A percentile compares a stretch with the other conserved stretches of the same genome.
phyloP scores from a whole-genome alignment of 2,888 invertebrate genomes.

The Steinernema hermaphroditum region DNA sequence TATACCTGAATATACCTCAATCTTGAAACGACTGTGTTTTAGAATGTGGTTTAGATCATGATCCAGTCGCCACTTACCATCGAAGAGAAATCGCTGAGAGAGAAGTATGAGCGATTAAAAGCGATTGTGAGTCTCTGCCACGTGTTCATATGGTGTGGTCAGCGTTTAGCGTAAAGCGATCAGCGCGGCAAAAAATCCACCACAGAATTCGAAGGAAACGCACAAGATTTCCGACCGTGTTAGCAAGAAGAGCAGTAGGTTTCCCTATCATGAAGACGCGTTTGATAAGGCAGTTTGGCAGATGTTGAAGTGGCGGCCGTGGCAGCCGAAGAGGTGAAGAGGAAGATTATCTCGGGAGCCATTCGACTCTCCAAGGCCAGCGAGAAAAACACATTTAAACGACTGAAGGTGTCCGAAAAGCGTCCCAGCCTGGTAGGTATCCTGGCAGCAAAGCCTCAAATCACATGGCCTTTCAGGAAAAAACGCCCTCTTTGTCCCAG shows the following conservation, averaged over 20 bases:
- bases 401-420: constrained; percentile 23
- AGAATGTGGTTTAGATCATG: no score
- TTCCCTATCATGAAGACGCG: background rate
- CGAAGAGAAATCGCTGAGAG: constrained; percentile 50
- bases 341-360: constrained; percentile 45
- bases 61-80: constrained; percentile 44
- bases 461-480: background rate
- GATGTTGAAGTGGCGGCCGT: constrained; percentile 39
- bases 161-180: constrained; percentile 30
- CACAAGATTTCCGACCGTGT: background rate
- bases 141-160: no score
- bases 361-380: constrained; percentile 45
- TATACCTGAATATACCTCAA: no score
- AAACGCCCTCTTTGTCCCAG: background rate
- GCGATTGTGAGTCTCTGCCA: constrained; percentile 47
- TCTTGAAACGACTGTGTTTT: no score
- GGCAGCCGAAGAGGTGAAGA: constrained; percentile 44
- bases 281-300: background rate
- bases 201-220: background rate
- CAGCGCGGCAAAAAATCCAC: constrained; percentile 2
- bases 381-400: constrained; percentile 46
- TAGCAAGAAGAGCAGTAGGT: constrained; percentile 2
- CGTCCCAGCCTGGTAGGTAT: constrained; percentile 24
- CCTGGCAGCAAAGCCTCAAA: background rate
- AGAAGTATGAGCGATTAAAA: constrained; percentile 44